Conservation (phyloP, 2,797 vertebrate species). For the Spinus pinus region DNA sequence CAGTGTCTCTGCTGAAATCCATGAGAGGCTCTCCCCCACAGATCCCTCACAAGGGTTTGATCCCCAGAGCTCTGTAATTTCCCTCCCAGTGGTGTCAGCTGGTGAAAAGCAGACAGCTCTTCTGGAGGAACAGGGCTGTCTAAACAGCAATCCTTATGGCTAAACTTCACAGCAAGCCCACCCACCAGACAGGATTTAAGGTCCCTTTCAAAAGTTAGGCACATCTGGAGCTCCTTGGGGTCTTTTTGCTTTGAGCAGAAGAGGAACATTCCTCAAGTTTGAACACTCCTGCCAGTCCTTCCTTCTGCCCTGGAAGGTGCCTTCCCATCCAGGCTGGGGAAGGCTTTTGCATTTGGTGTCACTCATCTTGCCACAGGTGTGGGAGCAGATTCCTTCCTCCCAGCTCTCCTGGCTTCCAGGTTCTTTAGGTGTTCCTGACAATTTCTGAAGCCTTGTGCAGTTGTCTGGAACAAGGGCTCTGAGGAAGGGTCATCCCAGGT, state of each 20-base stretch:
- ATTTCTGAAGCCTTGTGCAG: not conserved
- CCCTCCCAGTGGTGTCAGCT: not conserved
- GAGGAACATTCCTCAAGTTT: not conserved
- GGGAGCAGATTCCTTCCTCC: not conserved
- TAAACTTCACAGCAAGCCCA: not conserved
- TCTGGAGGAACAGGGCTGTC: not conserved
- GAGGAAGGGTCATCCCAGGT: not conserved
- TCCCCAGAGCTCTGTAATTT: not conserved
- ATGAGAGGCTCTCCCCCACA: not conserved
- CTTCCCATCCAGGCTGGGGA: not conserved
- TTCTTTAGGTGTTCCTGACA: not conserved
- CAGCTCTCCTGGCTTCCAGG: not conserved
- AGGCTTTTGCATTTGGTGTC: not conserved
- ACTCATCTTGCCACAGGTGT: not conserved
- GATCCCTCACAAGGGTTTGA: not conserved
- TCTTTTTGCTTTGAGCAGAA: not conserved
- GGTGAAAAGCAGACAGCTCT: not conserved
- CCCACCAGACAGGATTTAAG: not conserved
- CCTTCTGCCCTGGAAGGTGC: not conserved
- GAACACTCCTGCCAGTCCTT: not conserved
- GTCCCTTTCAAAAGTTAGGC: not conserved
- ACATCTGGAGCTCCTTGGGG: rapidly evolving
- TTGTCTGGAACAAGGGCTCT: not conserved
- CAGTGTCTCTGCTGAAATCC: rapidly evolving
- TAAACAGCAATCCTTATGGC: not conserved